Evolutionary conservation across 2,888 invertebrate genomes (phyloP).

Genomic region (Priocnemis perturbator): DNA sequence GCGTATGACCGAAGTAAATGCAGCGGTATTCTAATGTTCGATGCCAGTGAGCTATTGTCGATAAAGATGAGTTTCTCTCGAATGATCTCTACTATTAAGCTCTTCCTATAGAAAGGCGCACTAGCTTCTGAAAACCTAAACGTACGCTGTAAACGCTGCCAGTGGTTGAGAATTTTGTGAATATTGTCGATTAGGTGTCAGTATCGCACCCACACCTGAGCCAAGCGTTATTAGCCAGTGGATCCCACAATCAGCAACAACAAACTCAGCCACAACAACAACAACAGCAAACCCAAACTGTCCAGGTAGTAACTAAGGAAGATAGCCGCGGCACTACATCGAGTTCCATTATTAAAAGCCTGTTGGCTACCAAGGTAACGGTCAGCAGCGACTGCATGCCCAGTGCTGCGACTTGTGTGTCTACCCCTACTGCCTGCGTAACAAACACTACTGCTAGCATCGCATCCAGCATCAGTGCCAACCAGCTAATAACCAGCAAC

Average conservation of each 20-base stretch:
- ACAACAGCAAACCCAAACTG: conserved; percentile 60
- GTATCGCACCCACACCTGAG: conserved; percentile 80
- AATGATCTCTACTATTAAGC: too few species aligned
- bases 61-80: too few species aligned
- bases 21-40: too few species aligned
- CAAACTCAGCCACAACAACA: conserved; percentile 52
- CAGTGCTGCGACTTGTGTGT: conserved; percentile 74
- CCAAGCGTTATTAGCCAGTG: conserved; percentile 78
- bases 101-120: too few species aligned
- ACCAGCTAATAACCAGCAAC: conserved; percentile 75
- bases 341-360: conserved; percentile 93
- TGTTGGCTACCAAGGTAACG: conserved; percentile 94
- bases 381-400: conserved; percentile 78
- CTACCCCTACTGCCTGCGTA: conserved; percentile 73
- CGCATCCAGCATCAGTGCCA: conserved; percentile 75
- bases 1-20: too few species aligned
- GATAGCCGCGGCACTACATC: conserved; percentile 77
- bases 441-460: conserved; percentile 75
- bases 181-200: conserved; percentile 75
- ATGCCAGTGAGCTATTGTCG: too few species aligned
- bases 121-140: too few species aligned
- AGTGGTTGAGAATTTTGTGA: conserved; percentile 61
- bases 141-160: conserved; percentile 11
- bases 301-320: conserved; percentile 70
- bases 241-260: conserved; percentile 62